A percentile compares a stretch with the other conserved stretches of the same genome.
phyloP scores from a whole-genome alignment of 2,113 vertebrate species.

The Aspidoscelis tigris region DNA sequence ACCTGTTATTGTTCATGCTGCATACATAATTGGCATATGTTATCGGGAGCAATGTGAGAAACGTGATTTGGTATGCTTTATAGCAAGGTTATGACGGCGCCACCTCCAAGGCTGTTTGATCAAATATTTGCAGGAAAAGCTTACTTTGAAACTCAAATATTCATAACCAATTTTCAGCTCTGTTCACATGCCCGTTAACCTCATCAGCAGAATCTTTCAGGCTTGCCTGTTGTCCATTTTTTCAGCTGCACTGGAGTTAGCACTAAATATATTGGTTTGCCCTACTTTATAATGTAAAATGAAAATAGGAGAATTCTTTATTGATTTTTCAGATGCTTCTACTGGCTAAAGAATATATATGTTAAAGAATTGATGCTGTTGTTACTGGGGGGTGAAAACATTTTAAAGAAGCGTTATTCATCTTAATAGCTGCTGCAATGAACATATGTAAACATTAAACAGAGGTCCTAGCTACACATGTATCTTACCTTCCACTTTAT shows the following conservation, averaged over 20 bases:
- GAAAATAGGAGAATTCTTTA: neutral
- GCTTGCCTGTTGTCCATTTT: neutral
- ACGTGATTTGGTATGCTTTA: neutral
- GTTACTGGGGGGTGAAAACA: neutral
- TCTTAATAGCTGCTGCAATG: neutral
- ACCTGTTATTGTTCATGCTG: neutral
- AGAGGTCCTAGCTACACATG: too few relatives aligned
- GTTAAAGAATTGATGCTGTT: neutral
- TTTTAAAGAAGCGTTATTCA: neutral
- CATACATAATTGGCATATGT: neutral
- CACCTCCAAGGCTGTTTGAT: neutral
- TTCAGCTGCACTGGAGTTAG: neutral
- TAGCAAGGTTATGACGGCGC: neutral
- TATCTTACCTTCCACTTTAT: too few relatives aligned
- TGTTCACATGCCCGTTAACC: neutral
- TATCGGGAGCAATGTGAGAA: neutral
- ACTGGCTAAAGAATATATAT: neutral
- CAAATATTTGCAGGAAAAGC: slow-evolving; percentile 24
- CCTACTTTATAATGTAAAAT: slow-evolving; percentile 18
- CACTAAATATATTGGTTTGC: slow-evolving; percentile 10
- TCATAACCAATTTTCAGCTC: slow-evolving; percentile 23
- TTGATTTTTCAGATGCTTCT: neutral
- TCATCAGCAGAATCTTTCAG: slow-evolving; percentile 17
- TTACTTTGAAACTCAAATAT: slow-evolving; percentile 25
- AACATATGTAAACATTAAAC: neutral